Evolutionary conservation across 2,888 invertebrate genomes (phyloP), one percentile per base, ranked within the genome.

Genomic region (Parelbella ahira): DNA sequence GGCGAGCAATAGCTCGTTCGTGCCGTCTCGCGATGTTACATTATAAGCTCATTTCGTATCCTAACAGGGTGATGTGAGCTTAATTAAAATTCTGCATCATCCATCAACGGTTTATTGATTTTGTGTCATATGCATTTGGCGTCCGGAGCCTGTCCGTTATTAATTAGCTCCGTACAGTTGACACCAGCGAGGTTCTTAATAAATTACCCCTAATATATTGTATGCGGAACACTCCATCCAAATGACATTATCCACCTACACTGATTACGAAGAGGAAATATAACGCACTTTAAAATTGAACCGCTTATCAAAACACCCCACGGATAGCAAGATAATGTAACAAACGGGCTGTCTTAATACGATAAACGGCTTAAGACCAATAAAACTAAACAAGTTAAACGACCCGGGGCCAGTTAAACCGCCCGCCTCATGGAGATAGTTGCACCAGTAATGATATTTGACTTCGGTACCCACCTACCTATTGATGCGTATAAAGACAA

Each of bases 301-400:
- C 63, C 54, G 63, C 66, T 69, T 70, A 72, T 77, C 70, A 71
- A 68, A 69, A 72, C 68, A 66, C 71, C 72, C 71, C 58, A 70
- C 69, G 61, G 61, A 65, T 63, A 59, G 47, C 55, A 57, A 63
- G 67, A 68, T 72, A 73, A 68, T 67, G 62, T 60, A 64, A 63
- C 68, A 68, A 69, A 68, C 58, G 63, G 54, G 60, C 67, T 67
- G 66, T 71, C 75, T 81, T 79, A 76, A 83, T 75, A 78, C 75
- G 74, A 80, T 82, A 82, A 83, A 82, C 75, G 79, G 62, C 67
- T 71, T 66, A 69, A 71, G 61, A 47, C 61, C 70, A 81, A 82
- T 82, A 78, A 82, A 80, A 79, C 73, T 82, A 77, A 82, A 83
- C 73, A 82, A 82, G 79, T 79, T 77, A 73, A 81, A 77, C 72